These are phyloP conservation scores for Chiloscyllium plagiosum DNA, from an alignment of 2,113 vertebrate genomes.

Conservation along the genomic window DNA sequence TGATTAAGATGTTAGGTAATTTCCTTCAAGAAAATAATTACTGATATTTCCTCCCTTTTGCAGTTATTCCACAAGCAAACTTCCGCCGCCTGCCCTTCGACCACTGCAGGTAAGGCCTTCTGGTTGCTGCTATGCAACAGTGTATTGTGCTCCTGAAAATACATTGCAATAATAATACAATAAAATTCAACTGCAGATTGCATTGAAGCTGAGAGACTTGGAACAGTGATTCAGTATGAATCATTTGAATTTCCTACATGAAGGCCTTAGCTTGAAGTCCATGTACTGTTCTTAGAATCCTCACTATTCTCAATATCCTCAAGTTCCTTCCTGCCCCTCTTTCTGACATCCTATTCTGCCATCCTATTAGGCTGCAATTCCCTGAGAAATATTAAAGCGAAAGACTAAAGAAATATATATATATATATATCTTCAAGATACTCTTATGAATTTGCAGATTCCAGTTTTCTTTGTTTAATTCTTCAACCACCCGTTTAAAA, in stretches of 20 bases:
- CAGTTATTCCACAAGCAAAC: conserved; percentile 78
- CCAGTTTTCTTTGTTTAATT: not conserved
- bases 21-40: not conserved
- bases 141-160: not conserved
- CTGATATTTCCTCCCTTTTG: conserved; percentile 39
- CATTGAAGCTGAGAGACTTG: not conserved
- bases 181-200: not conserved
- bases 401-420: not conserved
- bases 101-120: conserved; percentile 79
- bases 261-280: not conserved
- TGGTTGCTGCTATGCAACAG: not conserved
- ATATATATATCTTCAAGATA: not conserved
- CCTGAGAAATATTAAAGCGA: not conserved
- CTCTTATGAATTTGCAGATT: not conserved
- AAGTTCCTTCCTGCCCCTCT: not conserved
- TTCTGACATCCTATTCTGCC: not conserved
- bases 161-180: not conserved
- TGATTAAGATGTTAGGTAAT: not conserved
- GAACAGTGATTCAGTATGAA: not conserved
- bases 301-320: not conserved
- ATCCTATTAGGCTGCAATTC: not conserved
- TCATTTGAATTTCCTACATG: not conserved
- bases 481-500: not conserved
- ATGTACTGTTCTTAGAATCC: not conserved
- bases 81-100: conserved; percentile 89